Conservation (phyloP, 2,113 vertebrate genomes). For the Brienomyrus longianalis region DNA sequence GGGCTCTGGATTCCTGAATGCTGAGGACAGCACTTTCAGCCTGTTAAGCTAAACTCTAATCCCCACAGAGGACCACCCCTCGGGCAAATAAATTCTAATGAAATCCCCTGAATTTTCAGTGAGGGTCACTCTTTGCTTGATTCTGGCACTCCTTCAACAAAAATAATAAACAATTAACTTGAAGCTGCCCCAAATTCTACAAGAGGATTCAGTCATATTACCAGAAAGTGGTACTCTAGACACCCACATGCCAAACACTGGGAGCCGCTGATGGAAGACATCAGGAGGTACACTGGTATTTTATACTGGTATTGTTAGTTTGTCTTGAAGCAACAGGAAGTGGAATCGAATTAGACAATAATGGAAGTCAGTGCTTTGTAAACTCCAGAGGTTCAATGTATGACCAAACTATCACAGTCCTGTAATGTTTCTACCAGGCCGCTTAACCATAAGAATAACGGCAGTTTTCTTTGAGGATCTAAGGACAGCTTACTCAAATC, state of each 20-base stretch:
- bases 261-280: background rate
- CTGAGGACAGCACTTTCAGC: slow-evolving; percentile 35
- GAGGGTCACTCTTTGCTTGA: slow-evolving; percentile 16
- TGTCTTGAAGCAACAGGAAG: background rate
- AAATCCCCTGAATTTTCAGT: slow-evolving; percentile 30
- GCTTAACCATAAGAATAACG: background rate
- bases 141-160: slow-evolving; percentile 24
- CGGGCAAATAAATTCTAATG: slow-evolving; percentile 39
- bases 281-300: background rate
- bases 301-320: background rate
- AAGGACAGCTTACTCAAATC: background rate
- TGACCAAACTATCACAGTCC: background rate
- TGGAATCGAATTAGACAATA: background rate
- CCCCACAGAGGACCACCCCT: slow-evolving; percentile 18
- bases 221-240: background rate
- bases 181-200: slow-evolving; percentile 32
- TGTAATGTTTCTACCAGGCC: background rate
- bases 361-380: background rate
- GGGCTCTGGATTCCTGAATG: slow-evolving; percentile 24
- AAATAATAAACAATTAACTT: slow-evolving; percentile 21
- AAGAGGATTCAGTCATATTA: background rate
- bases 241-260: background rate
- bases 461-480: background rate
- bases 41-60: slow-evolving; percentile 30
- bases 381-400: background rate